A percentile compares a stretch with the other conserved stretches of the same genome.
Evolutionary conservation across 2,797 vertebrate genomes (phyloP).

Genomic region (Poecilia picta): DNA sequence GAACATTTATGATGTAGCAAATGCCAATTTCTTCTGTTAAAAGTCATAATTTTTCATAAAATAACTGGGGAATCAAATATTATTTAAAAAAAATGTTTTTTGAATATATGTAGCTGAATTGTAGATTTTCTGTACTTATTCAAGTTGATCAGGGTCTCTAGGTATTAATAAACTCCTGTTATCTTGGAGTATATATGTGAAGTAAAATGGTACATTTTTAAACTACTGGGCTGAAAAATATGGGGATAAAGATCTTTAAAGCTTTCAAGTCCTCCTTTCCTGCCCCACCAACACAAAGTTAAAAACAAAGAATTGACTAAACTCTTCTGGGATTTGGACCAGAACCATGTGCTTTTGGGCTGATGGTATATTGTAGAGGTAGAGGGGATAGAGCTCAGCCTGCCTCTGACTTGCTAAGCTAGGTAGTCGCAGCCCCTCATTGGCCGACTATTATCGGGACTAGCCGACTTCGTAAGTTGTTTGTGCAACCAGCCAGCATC

Average conservation of each 20-base stretch:
- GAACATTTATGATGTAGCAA: not conserved
- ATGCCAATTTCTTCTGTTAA: not conserved
- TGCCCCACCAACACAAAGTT: not conserved
- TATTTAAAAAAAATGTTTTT: not conserved
- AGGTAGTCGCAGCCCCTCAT: not conserved
- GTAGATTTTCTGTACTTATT: not conserved
- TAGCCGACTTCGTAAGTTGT: not conserved
- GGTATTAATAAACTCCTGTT: not conserved
- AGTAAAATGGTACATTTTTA: not conserved
- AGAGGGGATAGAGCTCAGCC: not conserved
- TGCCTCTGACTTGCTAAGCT: not conserved
- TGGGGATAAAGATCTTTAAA: not conserved
- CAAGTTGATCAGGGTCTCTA: not conserved
- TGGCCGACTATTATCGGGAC: not conserved
- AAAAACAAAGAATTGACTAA: not conserved
- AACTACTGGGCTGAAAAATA: not conserved
- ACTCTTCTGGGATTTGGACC: not conserved
- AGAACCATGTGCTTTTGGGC: not conserved
- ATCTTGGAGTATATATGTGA: not conserved
- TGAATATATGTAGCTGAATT: not conserved
- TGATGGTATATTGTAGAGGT: not conserved
- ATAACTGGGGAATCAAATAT: not conserved
- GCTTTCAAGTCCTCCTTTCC: not conserved
- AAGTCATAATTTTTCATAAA: not conserved
- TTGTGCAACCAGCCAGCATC: not conserved